Percentiles rank a stretch among this genome's conserved stretches.
Conservation (phyloP, 2,797 vertebrate species). For the Catharus ustulatus region DNA sequence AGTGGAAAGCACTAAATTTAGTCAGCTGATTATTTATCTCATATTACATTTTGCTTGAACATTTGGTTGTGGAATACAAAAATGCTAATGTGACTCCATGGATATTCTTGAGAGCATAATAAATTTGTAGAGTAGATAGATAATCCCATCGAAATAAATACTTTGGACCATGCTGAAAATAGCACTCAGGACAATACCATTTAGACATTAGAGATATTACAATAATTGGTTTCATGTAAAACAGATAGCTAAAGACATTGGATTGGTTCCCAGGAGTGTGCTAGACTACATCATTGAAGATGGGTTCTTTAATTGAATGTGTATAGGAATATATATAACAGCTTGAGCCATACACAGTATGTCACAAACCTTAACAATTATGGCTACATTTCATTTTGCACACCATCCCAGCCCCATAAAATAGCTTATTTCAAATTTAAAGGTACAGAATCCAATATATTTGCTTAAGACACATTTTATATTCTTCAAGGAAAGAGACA, state of each 20-base stretch:
- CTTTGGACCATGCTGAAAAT: slow-evolving; percentile 11
- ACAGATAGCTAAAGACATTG: slow-evolving; percentile 45
- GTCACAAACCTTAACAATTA: background rate
- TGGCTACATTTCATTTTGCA: background rate
- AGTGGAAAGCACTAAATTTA: background rate
- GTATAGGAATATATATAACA: slow-evolving; percentile 27
- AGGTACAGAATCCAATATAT: background rate
- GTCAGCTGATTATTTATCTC: slow-evolving; percentile 42
- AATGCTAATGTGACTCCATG: slow-evolving; percentile 20
- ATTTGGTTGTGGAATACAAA: slow-evolving; percentile 15
- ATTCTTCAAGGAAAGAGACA: background rate
- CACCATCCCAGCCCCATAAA: background rate
- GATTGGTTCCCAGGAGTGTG: slow-evolving; percentile 35
- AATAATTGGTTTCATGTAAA: slow-evolving; percentile 59
- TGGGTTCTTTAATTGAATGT: slow-evolving; percentile 17
- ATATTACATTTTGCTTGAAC: background rate
- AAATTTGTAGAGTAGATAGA: slow-evolving; percentile 41
- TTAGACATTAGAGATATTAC: slow-evolving; percentile 35
- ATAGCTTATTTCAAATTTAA: slow-evolving; percentile 14
- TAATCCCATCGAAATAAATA: slow-evolving; percentile 24
- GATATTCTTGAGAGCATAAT: slow-evolving; percentile 48
- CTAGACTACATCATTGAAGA: slow-evolving; percentile 18
- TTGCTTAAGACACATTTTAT: background rate
- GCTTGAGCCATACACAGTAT: background rate
- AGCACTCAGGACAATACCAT: slow-evolving; percentile 19